These are phyloP conservation scores for Pachycephus smyrnensis DNA, from an alignment of 2,888 invertebrate genomes.

Conservation along the genomic window DNA sequence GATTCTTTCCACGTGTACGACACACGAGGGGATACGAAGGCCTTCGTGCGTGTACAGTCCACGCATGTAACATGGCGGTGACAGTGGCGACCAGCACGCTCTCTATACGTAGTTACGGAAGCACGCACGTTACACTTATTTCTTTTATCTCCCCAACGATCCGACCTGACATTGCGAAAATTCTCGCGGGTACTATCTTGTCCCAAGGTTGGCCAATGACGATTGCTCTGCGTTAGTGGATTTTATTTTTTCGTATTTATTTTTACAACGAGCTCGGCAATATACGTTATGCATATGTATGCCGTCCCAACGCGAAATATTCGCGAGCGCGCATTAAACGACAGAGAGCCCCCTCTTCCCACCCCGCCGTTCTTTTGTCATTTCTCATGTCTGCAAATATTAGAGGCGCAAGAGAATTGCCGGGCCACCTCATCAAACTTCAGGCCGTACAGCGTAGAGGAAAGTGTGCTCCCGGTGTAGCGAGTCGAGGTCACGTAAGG, in stretches of 20 bases:
- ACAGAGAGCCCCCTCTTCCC: too few relatives aligned
- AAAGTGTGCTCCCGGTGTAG: neutral
- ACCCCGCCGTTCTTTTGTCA: neutral
- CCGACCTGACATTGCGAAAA: neutral
- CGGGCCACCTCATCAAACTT: neutral
- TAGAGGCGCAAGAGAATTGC: neutral
- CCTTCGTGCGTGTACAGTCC: neutral
- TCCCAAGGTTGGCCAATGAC: neutral
- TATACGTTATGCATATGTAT: neutral
- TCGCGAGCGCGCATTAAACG: neutral
- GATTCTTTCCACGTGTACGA: neutral
- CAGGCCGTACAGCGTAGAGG: neutral
- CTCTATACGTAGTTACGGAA: neutral
- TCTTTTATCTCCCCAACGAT: neutral
- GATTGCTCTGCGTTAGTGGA: neutral
- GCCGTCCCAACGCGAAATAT: too few relatives aligned
- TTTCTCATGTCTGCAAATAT: neutral
- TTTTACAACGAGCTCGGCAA: neutral
- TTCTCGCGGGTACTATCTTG: neutral
- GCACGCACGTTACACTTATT: neutral
- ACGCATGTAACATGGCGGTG: neutral
- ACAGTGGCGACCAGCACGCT: neutral
- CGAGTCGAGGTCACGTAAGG: neutral
- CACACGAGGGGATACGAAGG: neutral
- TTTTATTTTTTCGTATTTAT: neutral